Conservation (phyloP, 2,797 vertebrate genomes). For the Gallinago solitaria region DNA sequence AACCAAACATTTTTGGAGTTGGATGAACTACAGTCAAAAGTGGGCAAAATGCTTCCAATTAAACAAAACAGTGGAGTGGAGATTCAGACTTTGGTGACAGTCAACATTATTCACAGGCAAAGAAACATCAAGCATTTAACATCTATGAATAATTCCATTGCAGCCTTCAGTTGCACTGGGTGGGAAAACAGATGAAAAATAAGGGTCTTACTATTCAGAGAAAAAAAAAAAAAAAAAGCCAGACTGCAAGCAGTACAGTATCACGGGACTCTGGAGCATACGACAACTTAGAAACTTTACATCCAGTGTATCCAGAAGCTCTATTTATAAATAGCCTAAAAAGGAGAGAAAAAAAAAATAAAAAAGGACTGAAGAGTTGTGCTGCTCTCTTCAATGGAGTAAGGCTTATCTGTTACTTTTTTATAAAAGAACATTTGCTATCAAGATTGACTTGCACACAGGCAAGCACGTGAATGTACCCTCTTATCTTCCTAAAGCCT, state of each 20-base stretch:
- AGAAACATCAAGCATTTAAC: not conserved
- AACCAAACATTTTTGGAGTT: not conserved
- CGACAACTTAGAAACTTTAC: not conserved
- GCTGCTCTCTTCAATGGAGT: not conserved
- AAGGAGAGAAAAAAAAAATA: not conserved
- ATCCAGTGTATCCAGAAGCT: not conserved
- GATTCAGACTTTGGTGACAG: not conserved
- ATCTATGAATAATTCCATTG: not conserved
- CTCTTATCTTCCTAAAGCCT: accelerated
- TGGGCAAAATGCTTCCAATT: not conserved
- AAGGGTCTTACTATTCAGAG: not conserved
- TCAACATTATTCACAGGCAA: not conserved
- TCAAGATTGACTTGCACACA: not conserved
- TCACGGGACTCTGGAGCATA: not conserved
- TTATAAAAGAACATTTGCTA: not conserved
- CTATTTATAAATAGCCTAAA: not conserved
- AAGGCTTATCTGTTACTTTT: not conserved
- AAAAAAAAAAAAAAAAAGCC: not conserved
- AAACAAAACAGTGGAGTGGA: not conserved
- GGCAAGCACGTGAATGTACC: not conserved
- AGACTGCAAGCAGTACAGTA: not conserved
- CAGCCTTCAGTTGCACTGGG: not conserved
- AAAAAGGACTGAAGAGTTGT: not conserved
- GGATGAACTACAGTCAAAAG: not conserved
- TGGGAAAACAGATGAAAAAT: not conserved